A percentile compares a stretch with the other conserved stretches of the same genome.
These are phyloP conservation scores for Paracanthobrama guichenoti DNA, from an alignment of 2,113 vertebrate species.

Conservation along the genomic window DNA sequence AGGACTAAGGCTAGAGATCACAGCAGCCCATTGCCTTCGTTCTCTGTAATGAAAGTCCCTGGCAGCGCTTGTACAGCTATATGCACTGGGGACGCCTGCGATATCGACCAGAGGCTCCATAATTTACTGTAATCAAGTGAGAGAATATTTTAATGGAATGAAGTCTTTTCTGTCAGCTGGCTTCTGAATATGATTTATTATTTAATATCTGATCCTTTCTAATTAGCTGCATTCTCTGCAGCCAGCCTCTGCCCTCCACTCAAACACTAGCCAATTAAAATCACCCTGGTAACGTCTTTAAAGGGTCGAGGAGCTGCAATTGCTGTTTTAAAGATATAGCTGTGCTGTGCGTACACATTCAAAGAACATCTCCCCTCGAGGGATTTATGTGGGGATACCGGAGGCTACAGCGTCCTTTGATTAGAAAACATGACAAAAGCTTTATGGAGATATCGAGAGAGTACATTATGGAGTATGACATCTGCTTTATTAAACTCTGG, in stretches of 20 bases:
- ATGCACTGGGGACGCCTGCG: constrained; percentile 18
- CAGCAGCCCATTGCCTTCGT: not conserved
- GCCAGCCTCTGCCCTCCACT: constrained; percentile 38
- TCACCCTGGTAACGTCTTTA: constrained; percentile 46
- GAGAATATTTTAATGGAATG: constrained; percentile 69
- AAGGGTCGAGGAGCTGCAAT: constrained; percentile 9
- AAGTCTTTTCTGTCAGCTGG: constrained; percentile 60
- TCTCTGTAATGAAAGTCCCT: constrained; percentile 46
- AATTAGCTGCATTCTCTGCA: constrained; percentile 66
- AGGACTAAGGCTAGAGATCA: constrained; percentile 21
- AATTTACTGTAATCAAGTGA: constrained; percentile 68
- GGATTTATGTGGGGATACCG: not conserved
- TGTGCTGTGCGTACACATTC: constrained; percentile 16
- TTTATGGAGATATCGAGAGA: not conserved
- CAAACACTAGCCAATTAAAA: constrained; percentile 46
- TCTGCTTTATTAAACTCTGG: not conserved
- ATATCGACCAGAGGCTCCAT: constrained; percentile 61
- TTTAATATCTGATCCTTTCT: constrained; percentile 67
- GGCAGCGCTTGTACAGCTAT: not conserved
- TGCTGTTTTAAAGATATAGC: constrained; percentile 40
- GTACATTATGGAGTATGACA: not conserved
- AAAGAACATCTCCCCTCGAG: not conserved
- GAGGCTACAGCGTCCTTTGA: not conserved
- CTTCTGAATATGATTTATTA: constrained; percentile 66
- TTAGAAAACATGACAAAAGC: constrained; percentile 3